Percentiles rank a stretch among this genome's conserved stretches.
phyloP scores from a whole-genome alignment of 2,797 vertebrate genomes.

The Lepilemur ruficaudatus region DNA sequence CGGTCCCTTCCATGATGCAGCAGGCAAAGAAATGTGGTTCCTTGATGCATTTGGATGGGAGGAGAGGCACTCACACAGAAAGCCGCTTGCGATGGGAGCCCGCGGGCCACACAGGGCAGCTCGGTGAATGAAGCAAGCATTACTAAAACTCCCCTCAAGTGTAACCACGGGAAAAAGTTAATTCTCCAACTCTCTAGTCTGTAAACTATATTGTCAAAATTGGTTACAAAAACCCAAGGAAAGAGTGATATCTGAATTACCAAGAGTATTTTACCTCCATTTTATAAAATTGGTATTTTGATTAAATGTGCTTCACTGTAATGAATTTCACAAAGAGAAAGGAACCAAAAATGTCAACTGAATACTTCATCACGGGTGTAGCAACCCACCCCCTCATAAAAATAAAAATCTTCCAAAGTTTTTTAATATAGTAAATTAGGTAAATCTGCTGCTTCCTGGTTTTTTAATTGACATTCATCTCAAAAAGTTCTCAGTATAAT shows the following conservation, averaged over 20 bases:
- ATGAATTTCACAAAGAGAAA: constrained; percentile 51
- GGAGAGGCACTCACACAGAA: neutral
- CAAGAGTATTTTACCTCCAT: neutral
- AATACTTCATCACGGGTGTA: neutral
- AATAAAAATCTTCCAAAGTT: constrained; percentile 25
- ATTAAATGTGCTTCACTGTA: constrained; percentile 22
- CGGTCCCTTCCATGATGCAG: neutral
- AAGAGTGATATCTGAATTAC: constrained; percentile 66
- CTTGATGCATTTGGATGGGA: neutral
- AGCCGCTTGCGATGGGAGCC: neutral
- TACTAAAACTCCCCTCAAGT: constrained; percentile 11
- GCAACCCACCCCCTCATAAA: constrained; percentile 17
- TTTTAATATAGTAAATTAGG: constrained; percentile 47
- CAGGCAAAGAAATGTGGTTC: neutral
- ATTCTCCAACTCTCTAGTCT: constrained; percentile 38
- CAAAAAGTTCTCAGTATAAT: constrained; percentile 35
- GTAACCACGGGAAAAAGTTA: neutral
- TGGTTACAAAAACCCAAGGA: constrained; percentile 65
- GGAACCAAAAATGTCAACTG: constrained; percentile 40
- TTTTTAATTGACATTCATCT: constrained; percentile 42
- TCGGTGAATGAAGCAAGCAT: constrained; percentile 24
- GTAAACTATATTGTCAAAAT: constrained; percentile 67
- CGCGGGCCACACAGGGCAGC: neutral
- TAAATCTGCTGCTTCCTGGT: constrained; percentile 10
- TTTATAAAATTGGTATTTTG: constrained; percentile 79